phyloP scores from a whole-genome alignment of 2,113 vertebrate species.

The Gymnarchus niloticus region DNA sequence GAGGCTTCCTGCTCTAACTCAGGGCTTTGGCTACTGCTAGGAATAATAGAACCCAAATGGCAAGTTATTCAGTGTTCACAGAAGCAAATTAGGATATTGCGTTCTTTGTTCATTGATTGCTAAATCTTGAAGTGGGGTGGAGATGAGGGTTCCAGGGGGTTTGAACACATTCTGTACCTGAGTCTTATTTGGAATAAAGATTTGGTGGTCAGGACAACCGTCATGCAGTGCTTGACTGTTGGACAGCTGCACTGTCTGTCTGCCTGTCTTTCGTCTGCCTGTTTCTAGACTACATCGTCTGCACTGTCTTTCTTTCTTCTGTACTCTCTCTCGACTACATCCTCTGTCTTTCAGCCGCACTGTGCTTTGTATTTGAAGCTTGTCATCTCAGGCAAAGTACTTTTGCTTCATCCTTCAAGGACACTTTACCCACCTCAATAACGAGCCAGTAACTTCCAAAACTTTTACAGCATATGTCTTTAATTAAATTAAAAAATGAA shows the following conservation, averaged over 20 bases:
- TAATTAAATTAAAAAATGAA: constrained; percentile 11
- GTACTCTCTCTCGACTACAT: too few species aligned
- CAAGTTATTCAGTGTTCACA: background rate
- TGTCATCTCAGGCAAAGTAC: background rate
- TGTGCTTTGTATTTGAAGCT: too few species aligned
- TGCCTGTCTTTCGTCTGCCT: too few species aligned
- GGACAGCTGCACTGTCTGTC: too few species aligned
- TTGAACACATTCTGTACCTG: background rate
- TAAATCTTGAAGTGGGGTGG: background rate
- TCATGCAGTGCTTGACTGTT: background rate
- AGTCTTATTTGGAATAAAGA: background rate
- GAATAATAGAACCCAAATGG: background rate
- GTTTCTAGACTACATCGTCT: background rate
- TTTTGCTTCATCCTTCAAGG: background rate
- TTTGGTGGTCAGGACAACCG: background rate
- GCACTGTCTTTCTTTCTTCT: background rate
- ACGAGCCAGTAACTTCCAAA: background rate
- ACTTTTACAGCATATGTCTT: background rate
- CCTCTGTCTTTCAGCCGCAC: background rate
- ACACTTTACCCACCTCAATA: background rate
- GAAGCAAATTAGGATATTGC: background rate
- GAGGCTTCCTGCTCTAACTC: too few species aligned
- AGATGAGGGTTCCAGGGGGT: background rate
- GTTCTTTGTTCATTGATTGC: background rate
- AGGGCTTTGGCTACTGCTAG: background rate